Evolutionary conservation across 2,113 vertebrate genomes (phyloP), one percentile per base, ranked within the genome.

Genomic region (Catharus minimus): DNA sequence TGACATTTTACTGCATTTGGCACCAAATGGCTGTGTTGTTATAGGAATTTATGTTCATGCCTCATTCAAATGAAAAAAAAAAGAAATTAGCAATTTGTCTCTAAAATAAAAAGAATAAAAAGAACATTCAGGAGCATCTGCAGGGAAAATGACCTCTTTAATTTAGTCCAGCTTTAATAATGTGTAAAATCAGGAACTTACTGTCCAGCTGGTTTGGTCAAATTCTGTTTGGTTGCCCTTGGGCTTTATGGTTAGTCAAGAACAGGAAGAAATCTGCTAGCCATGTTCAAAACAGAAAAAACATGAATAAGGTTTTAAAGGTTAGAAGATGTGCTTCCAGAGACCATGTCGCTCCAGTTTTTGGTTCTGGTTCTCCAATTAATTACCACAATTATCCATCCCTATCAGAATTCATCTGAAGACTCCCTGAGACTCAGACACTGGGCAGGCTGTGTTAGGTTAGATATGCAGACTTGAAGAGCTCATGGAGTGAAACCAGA

Each of bases 1-100:
- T 62, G 56, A 57, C n/a, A 14, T 69, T 91, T 94, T 92, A 93
- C 75, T 95, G 43, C 13, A 32, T 69, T 91, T 94, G 87, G 91
- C 85, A 73, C 28, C 47, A 28, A 81, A 62, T 17, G 26, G 19
- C 28, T 71, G 44, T 58, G 60, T 66, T 0, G 1, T 71, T 93
- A 77, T 9, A 88, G 33, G 46, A 91, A 92, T 88, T 93, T 90
- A 81, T 80, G 38, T 69, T 86, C 57, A 62, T 69, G 46, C 36
- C 16, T 82, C 53, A 49, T 84, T 64, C n/a, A 88, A 87, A 82
- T 36, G 1, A 13, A 39, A 55, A 82, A 52, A 36, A 79, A 46
- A 47, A 39, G 2, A 26, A 58, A 44, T 6, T 19, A 76, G 49
- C 23, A 49, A 38, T 64, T 88, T 0, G 0, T 65, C 83, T 88